A percentile compares a stretch with the other conserved stretches of the same genome.
Evolutionary conservation across 2,113 vertebrate genomes (phyloP).

Genomic region (Laterallus jamaicensis): DNA sequence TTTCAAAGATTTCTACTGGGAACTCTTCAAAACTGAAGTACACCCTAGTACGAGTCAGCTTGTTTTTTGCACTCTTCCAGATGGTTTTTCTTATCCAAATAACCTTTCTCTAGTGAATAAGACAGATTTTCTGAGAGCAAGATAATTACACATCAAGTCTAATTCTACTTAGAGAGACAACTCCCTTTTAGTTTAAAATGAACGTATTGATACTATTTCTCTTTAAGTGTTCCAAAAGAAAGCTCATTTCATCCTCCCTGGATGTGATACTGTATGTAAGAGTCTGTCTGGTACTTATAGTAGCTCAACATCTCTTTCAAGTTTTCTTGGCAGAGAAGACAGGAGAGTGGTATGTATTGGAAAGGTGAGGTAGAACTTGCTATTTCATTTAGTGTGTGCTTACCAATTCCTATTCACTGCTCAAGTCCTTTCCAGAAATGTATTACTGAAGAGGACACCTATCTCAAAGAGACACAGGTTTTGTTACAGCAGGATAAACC

Average conservation of each 20-base stretch:
- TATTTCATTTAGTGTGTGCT: background rate
- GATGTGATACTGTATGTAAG: background rate
- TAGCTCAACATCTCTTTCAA: background rate
- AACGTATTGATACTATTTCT: background rate
- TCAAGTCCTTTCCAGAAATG: background rate
- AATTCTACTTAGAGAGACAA: constrained; percentile 25
- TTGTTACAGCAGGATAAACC: background rate
- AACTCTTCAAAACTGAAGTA: constrained; percentile 53
- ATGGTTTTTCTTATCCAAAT: constrained; percentile 59
- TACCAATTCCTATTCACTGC: background rate
- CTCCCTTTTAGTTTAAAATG: background rate
- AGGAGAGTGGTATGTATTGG: background rate
- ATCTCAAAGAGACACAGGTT: background rate
- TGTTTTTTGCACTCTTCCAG: constrained; percentile 47
- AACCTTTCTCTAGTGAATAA: constrained; percentile 49
- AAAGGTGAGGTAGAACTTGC: background rate
- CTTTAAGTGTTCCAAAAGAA: background rate
- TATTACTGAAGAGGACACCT: background rate
- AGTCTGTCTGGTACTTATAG: background rate
- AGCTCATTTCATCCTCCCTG: background rate
- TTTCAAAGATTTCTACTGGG: constrained; percentile 31
- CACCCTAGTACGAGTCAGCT: background rate
- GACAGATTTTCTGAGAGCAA: constrained; percentile 28
- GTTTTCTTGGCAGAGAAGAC: background rate
- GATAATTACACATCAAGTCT: constrained; percentile 13